Evolutionary conservation across 2,797 vertebrate species (phyloP).

Genomic region (Naso thynnoides): DNA sequence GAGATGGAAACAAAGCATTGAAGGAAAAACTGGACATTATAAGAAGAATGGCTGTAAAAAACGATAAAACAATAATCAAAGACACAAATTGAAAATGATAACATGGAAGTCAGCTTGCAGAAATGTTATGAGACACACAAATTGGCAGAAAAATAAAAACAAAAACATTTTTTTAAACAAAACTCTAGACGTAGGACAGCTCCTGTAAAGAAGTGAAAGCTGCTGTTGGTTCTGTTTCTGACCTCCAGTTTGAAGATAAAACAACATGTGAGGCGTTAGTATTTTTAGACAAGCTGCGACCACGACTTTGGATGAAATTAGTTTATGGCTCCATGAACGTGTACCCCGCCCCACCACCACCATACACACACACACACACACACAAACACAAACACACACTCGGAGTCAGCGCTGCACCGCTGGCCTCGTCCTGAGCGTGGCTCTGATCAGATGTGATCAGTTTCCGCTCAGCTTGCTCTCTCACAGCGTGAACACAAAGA

Average conservation of each 20-base stretch:
- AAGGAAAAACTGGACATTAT: background rate
- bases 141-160: background rate
- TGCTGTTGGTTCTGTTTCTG: conserved; percentile 36
- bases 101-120: background rate
- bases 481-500: conserved; percentile 67
- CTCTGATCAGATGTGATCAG: conserved; percentile 76
- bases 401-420: conserved; percentile 40
- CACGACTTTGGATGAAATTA: conserved; percentile 71
- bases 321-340: conserved; percentile 70
- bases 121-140: background rate
- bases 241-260: conserved; percentile 55
- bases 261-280: conserved; percentile 62
- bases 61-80: background rate
- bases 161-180: background rate
- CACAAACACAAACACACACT: conserved; percentile 32
- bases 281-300: conserved; percentile 70
- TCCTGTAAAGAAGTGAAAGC: conserved; percentile 27
- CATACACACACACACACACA: conserved; percentile 6
- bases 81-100: background rate
- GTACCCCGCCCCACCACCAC: background rate
- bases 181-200: conserved; percentile 18
- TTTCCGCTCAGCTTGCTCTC: conserved; percentile 73
- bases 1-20: background rate
- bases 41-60: background rate
- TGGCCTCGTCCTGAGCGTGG: conserved; percentile 71